A percentile compares a stretch with the other conserved stretches of the same genome.
phyloP scores from a whole-genome alignment of 2,797 vertebrate genomes.

The Dermochelys coriacea region DNA sequence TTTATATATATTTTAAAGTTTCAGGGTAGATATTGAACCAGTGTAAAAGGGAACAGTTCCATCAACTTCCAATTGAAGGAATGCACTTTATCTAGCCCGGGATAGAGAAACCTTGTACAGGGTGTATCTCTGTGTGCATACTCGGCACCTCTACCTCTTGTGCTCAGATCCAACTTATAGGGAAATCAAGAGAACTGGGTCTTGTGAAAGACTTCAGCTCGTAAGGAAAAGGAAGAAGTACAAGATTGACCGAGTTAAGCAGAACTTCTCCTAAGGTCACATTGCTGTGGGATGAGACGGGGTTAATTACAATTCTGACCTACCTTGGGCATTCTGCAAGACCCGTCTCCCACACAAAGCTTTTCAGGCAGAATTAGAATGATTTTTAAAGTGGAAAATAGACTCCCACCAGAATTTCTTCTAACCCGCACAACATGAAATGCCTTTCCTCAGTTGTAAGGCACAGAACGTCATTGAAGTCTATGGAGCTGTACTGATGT shows the following conservation, averaged over 20 bases:
- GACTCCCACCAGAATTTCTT: too few species aligned
- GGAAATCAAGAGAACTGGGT: neutral
- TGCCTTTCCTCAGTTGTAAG: neutral
- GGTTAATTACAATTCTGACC: neutral
- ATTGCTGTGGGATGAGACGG: neutral
- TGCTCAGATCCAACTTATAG: accelerated
- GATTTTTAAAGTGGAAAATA: neutral
- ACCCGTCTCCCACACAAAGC: neutral
- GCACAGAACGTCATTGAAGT: neutral
- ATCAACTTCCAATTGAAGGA: neutral
- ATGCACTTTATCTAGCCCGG: neutral
- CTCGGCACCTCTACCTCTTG: neutral
- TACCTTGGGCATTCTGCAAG: neutral
- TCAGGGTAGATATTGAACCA: neutral
- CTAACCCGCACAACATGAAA: neutral
- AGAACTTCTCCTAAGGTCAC: too few species aligned
- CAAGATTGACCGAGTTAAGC: neutral
- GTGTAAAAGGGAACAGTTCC: too few species aligned
- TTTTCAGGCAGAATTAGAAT: neutral
- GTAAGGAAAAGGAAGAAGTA: neutral
- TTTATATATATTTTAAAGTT: neutral
- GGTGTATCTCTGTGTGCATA: neutral
- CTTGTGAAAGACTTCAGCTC: neutral
- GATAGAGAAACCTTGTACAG: neutral
- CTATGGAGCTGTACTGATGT: too few species aligned